phyloP scores from a whole-genome alignment of 2,113 vertebrate genomes.

The Campylomormyrus numenius region DNA sequence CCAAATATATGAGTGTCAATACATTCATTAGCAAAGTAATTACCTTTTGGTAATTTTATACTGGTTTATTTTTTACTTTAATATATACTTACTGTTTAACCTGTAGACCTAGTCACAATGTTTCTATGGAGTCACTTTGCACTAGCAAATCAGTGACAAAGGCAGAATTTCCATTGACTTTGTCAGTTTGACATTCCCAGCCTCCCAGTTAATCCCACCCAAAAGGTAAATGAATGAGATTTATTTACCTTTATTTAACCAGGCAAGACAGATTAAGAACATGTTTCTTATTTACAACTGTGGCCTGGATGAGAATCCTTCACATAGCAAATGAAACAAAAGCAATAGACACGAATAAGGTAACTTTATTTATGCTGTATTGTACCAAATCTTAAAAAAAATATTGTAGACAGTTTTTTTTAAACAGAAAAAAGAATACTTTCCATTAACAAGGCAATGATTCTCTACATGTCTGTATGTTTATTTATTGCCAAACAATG shows the following conservation, averaged over 20 bases:
- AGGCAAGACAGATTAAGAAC: no score
- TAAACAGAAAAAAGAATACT: neutral
- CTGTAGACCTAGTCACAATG: neutral
- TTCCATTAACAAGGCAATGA: neutral
- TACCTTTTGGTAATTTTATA: neutral
- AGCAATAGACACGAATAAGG: neutral
- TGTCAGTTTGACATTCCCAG: neutral
- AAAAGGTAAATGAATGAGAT: neutral
- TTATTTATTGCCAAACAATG: neutral
- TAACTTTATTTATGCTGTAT: neutral
- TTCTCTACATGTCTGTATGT: neutral
- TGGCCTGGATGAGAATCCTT: neutral
- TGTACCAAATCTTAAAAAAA: neutral
- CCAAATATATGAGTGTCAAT: neutral
- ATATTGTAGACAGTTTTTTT: neutral
- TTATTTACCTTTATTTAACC: no score
- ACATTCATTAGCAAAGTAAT: neutral
- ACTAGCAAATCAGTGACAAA: neutral
- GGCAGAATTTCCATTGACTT: neutral
- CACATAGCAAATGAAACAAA: neutral
- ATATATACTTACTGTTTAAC: neutral
- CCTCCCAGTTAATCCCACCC: neutral
- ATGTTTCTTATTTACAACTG: no score
- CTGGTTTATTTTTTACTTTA: neutral
- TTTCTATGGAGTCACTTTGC: neutral